Base-by-base conservation (phyloP, 2,888 invertebrate genomes). In the Idaea biselata region DNA sequence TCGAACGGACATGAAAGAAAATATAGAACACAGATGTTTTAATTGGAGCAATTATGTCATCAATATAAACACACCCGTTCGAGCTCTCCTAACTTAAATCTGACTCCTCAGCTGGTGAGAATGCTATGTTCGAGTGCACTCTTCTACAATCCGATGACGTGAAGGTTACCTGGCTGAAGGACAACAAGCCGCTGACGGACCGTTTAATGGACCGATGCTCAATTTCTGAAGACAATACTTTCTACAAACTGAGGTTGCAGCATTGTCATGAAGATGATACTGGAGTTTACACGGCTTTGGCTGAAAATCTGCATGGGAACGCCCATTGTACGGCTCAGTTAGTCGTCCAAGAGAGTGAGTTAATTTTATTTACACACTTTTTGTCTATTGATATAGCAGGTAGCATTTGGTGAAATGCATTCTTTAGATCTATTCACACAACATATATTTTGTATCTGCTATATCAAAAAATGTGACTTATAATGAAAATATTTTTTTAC, bases 271-370 rank as follows among this genome's bases (percentile, higher is more conserved):
- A 96, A 74, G 94, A 94, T 32, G 99, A 99, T 86, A 94, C 95
- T n/a, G 98, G 98, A 59, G 94, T 97, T 57, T 99, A 99, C 85
- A 97, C 97, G 0, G 97, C 97, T 58, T 95, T 97, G 69, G 98
- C 98, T 18, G 95, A 96, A 64, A 97, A 97, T 79, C 93, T 93
- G 31, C 94, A 95, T 64, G 97, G 98, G 66, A 96, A 96, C 75
- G 93, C 96, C 58, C 95, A 96, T 66, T 97, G 97, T 84, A 97
- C 97, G 55, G 97, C 97, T 66, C 97, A 97, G 88, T 94, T 98
- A 76, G 94, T 96, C 71, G 97, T 98, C 71, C 96, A 96, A 78
- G 95, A 96, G 93, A 92, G 97, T 97, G 93, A 95, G 95, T 92
- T 63, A 56, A 55, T 66, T 67, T 64, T 68, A 66, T 58, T 71